These are phyloP conservation scores for Sicus ferrugineus DNA, from an alignment of 2,888 invertebrate genomes.

Conservation along the genomic window DNA sequence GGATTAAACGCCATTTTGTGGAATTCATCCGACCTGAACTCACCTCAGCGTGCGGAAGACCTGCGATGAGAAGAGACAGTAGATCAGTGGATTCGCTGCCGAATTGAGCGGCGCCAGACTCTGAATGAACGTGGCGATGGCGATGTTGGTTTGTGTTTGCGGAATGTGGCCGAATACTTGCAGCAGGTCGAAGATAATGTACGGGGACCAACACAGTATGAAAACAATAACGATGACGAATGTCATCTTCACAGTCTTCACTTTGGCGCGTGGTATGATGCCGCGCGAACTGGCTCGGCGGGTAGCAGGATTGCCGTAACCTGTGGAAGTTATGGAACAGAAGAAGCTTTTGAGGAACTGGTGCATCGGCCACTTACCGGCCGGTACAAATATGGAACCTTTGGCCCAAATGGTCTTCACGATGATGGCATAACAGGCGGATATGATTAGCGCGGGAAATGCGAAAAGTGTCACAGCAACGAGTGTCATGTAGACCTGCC, in stretches of 20 bases:
- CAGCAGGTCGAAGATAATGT: conserved; percentile 89
- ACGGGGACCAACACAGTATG: conserved; percentile 94
- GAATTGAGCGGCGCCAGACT: conserved; percentile 91
- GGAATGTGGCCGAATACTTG: conserved; percentile 88
- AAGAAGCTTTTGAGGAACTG: too few relatives aligned
- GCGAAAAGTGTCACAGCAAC: conserved; percentile 85
- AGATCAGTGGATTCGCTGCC: conserved; percentile 93
- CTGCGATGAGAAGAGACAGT: conserved; percentile 90
- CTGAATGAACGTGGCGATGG: conserved; percentile 89
- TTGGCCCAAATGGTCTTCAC: conserved; percentile 93
- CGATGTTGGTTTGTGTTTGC: conserved; percentile 79
- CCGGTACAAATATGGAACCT: conserved; percentile 62
- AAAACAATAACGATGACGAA: conserved; percentile 95
- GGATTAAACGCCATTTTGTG: not conserved
- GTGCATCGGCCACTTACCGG: conserved; percentile 47
- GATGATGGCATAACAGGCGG: conserved; percentile 89
- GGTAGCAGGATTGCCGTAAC: conserved; percentile 67
- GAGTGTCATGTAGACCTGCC: conserved; percentile 89
- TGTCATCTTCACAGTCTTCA: conserved; percentile 97
- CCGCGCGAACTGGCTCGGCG: conserved; percentile 89
- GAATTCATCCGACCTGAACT: conserved; percentile 45
- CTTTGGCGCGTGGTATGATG: conserved; percentile 92
- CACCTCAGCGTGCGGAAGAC: conserved; percentile 86
- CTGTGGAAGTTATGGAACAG: conserved; percentile 27
- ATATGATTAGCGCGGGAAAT: conserved; percentile 85